Percentiles rank a stretch among this genome's conserved stretches.
Evolutionary conservation across 2,888 invertebrate species (phyloP).

Genomic region (Ctena decussata): DNA sequence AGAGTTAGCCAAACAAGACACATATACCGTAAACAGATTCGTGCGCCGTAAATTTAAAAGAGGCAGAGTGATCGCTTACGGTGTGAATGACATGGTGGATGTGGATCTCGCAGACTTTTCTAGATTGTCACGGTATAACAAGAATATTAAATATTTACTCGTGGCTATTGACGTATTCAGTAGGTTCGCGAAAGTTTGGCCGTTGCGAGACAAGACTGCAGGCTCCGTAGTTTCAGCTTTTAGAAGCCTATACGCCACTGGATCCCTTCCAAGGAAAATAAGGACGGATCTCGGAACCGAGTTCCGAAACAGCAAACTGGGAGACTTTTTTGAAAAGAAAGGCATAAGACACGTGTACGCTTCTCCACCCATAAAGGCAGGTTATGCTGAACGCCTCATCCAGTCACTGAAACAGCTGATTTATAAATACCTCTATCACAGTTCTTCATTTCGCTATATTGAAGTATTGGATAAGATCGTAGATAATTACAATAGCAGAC

Average conservation of each 20-base stretch:
- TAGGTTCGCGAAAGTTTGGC: neutral
- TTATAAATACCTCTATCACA: neutral
- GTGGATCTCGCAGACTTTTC: neutral
- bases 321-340: too few species aligned
- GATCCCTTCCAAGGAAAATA: neutral
- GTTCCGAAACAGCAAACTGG: neutral
- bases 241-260: neutral
- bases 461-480: neutral
- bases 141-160: neutral
- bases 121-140: neutral
- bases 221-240: neutral
- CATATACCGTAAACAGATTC: neutral
- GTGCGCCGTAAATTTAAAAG: neutral
- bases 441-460: neutral
- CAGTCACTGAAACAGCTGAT: neutral
- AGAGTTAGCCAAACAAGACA: neutral
- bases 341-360: neutral
- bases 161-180: neutral
- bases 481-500: neutral
- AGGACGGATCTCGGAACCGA: too few species aligned
- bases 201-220: neutral
- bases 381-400: neutral
- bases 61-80: neutral
- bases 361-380: neutral
- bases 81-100: neutral